Conservation (phyloP, 2,888 invertebrate species). For the Linyphia triangularis region DNA sequence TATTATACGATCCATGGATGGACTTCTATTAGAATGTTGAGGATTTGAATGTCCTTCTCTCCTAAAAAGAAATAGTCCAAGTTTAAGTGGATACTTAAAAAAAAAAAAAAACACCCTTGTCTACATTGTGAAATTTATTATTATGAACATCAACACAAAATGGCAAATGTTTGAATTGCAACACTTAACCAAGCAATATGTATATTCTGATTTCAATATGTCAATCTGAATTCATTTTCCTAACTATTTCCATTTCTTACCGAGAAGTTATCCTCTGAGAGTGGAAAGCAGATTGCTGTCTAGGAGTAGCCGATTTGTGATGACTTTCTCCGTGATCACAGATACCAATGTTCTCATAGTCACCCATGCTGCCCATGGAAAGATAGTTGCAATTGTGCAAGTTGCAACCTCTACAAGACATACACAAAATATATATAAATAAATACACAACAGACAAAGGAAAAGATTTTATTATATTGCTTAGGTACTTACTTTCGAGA, state of each 20-base stretch:
- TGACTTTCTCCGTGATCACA: slow-evolving; percentile 79
- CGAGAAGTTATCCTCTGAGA: slow-evolving; percentile 64
- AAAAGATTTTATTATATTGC: neutral
- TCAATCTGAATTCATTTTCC: neutral
- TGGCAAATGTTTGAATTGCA: neutral
- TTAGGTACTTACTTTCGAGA: slow-evolving; percentile 83
- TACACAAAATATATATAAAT: neutral
- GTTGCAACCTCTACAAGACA: slow-evolving; percentile 83
- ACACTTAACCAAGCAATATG: too few species aligned
- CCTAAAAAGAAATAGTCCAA: slow-evolving; percentile 17
- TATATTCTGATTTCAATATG: neutral
- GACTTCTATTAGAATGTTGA: slow-evolving; percentile 65
- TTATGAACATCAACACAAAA: neutral
- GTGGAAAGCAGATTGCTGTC: slow-evolving; percentile 78
- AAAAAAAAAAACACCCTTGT: neutral
- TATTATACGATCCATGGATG: slow-evolving; percentile 69
- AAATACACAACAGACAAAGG: neutral
- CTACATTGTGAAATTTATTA: neutral
- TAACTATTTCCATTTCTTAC: slow-evolving; percentile 10
- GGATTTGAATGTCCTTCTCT: slow-evolving; percentile 58
- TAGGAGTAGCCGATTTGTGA: slow-evolving; percentile 75
- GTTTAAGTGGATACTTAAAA: neutral
- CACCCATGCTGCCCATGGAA: slow-evolving; percentile 80
- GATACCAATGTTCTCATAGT: slow-evolving; percentile 85
- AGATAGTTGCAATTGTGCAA: slow-evolving; percentile 85